Evolutionary conservation across 23 tunicate genomes (phyloP).

Genomic region (Corella eumyota): DNA sequence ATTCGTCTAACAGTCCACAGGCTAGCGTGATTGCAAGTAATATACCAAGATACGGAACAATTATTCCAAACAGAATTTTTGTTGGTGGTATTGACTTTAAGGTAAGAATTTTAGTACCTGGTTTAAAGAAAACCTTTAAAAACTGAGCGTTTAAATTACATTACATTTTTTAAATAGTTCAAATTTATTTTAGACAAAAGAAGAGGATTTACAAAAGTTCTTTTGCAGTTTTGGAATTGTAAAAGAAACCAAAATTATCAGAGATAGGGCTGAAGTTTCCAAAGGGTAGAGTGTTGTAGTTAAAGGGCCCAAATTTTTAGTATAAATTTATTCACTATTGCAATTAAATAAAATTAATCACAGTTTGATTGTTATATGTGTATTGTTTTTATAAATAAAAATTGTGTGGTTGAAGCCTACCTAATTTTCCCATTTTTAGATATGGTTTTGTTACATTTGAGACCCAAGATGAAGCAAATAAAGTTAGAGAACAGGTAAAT

Average conservation of each 20-base stretch:
- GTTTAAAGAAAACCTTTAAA: no score
- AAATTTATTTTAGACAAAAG: slow-evolving; percentile 52
- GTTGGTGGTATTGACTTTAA: slow-evolving; percentile 97
- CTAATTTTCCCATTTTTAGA: slow-evolving; percentile 37
- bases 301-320: neutral
- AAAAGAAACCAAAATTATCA: slow-evolving; percentile 84
- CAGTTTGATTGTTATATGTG: no score
- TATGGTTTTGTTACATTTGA: slow-evolving; percentile 99
- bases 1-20: neutral
- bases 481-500: slow-evolving; percentile 82
- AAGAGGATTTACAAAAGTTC: slow-evolving; percentile 93
- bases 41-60: slow-evolving; percentile 71
- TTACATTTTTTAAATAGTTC: no score
- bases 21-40: neutral
- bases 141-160: no score
- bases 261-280: slow-evolving; percentile 97
- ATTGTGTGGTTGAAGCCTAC: no score
- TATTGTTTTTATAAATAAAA: no score
- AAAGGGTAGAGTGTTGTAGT: slow-evolving; percentile 59
- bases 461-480: slow-evolving; percentile 82
- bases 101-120: slow-evolving; percentile 37
- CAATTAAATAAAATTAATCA: no score
- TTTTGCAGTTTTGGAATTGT: slow-evolving; percentile 89
- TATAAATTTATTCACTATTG: neutral
- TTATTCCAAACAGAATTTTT: slow-evolving; percentile 87